Evolutionary conservation across 2,888 invertebrate genomes (phyloP).

Genomic region (Gastracanthus pulcherrimus): DNA sequence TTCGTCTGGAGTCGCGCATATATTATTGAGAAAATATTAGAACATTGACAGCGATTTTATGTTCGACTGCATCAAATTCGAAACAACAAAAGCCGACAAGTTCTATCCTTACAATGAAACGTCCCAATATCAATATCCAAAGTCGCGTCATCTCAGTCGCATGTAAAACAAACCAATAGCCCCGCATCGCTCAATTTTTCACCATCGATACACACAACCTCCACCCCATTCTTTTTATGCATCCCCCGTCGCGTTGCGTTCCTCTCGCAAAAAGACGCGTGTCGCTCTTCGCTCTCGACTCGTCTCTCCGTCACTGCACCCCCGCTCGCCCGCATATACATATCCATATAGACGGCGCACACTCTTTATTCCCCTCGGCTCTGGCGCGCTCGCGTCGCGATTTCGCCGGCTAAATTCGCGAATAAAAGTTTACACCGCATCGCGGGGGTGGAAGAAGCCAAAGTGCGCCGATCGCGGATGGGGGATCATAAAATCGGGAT

Average conservation of each 20-base stretch:
- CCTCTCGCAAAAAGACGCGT: neutral
- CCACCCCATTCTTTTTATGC: too few species aligned
- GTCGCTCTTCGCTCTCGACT: slow-evolving; percentile 55
- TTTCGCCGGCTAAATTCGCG: slow-evolving; percentile 75
- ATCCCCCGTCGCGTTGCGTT: neutral
- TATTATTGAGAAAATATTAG: too few species aligned
- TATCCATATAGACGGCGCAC: neutral
- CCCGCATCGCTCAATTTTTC: slow-evolving; percentile 8
- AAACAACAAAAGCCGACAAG: too few species aligned
- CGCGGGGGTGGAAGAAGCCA: slow-evolving; percentile 22
- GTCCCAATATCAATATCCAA: too few species aligned
- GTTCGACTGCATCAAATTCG: too few species aligned
- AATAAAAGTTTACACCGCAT: slow-evolving; percentile 76
- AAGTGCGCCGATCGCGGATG: slow-evolving; percentile 57
- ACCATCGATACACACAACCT: neutral
- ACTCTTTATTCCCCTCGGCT: slow-evolving; percentile 36
- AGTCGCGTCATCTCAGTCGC: too few species aligned
- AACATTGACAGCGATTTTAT: too few species aligned
- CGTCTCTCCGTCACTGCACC: neutral
- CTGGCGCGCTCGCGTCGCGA: slow-evolving; percentile 62
- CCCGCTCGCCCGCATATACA: neutral
- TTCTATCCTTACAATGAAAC: too few species aligned
- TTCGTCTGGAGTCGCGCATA: too few species aligned
- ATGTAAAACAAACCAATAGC: slow-evolving; percentile 5
- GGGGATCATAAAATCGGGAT: slow-evolving; percentile 75